Base-by-base conservation (phyloP, 2,113 vertebrate species). In the Callithrix jacchus region DNA sequence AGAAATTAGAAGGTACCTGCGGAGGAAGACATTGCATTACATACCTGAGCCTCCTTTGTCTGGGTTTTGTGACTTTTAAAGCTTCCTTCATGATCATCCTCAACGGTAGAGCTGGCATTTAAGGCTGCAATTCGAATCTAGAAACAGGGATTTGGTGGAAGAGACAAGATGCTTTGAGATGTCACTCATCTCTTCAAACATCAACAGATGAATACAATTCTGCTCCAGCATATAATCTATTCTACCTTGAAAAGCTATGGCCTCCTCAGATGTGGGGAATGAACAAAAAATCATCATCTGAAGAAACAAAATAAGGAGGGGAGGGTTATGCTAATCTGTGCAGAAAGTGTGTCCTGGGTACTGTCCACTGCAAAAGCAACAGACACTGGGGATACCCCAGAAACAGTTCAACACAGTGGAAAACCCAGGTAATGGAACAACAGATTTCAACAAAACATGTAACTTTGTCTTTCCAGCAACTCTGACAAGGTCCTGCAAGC, bases 41-140 rank as follows among this genome's bases (percentile, higher is more conserved):
- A 86, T 94, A 99, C 99, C 98, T 99, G 99, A 54, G 99, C 99
- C 96, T 99, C 99, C 98, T 99, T 99, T 6, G 99, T 99, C 98
- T 98, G 99, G 76, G 99, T 99, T 97, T 99, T 99, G 66, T 98
- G 99, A 86, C 98, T 99, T 98, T 99, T 99, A 97, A 99, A 98
- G 47, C 98, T 99, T 47, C 99, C 99, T 94, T 99, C 99, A 1
- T 99, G 99, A 95, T 99, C 99, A 96, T 99, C 99, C 77, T 99
- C 99, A 70, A 99, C 95, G 0, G 99, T 98, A 5, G 99, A 99
- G 49, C 99, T 99, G 0, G 99, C 99, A 21, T 99, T 99, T 84
- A 99, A 98, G 2, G 99, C 99, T 64, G 99, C 99, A 0, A 99
- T 99, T 86, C 99, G 99, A 94, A 99, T 99, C 99, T 99, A 97